phyloP scores from a whole-genome alignment of 2,113 vertebrate species.

The Semicossyphus pulcher region DNA sequence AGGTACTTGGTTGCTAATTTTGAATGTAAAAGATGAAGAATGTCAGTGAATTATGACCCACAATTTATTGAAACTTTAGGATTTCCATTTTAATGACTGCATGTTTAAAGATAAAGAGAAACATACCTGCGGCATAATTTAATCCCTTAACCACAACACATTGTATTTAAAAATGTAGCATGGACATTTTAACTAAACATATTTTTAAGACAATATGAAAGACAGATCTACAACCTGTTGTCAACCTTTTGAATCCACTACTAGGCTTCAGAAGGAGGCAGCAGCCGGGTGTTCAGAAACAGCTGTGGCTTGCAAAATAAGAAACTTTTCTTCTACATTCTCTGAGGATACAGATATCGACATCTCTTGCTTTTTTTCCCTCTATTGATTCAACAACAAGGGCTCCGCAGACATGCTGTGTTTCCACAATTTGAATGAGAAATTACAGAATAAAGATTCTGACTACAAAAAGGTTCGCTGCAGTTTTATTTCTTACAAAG shows the following conservation, averaged over 20 bases:
- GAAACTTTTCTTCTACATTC: background rate
- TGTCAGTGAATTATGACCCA: background rate
- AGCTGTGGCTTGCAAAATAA: slow-evolving; percentile 2
- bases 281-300: background rate
- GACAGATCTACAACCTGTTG: background rate
- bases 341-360: background rate
- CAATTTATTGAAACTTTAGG: no score
- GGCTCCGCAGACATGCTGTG: background rate
- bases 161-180: no score
- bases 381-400: background rate
- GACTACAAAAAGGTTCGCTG: background rate
- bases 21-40: background rate
- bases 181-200: no score
- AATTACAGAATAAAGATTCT: background rate
- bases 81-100: background rate
- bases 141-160: no score
- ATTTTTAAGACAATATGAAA: background rate
- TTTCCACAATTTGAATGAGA: background rate
- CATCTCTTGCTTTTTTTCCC: background rate
- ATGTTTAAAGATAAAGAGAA: no score
- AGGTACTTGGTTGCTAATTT: no score
- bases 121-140: no score
- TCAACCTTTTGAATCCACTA: background rate
- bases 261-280: background rate
- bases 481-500: background rate